phyloP scores from a whole-genome alignment of 2,113 vertebrate species.

The Monopterus albus region DNA sequence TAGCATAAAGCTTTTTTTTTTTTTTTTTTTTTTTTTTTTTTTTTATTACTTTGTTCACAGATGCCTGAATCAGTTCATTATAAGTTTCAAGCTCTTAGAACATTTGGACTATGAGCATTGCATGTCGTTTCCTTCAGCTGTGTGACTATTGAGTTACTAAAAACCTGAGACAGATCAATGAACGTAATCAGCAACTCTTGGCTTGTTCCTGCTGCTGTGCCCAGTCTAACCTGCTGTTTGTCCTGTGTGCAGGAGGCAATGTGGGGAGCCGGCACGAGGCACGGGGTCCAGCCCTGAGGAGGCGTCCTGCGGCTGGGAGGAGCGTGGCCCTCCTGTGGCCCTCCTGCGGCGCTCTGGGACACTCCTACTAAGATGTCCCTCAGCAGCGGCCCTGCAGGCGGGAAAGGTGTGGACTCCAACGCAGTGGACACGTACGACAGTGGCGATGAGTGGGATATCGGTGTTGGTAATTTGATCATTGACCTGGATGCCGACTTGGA shows the following conservation, averaged over 20 bases:
- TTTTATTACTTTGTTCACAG: too few species aligned
- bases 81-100: too few species aligned
- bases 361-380: constrained; percentile 99
- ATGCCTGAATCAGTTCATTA: too few species aligned
- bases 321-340: constrained; percentile 76
- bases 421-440: constrained; percentile 97
- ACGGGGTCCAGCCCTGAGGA: constrained; percentile 69
- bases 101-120: too few species aligned
- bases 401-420: constrained; percentile 98
- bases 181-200: too few species aligned
- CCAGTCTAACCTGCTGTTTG: neutral
- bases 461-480: constrained; percentile 98
- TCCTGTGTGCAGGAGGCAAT: constrained; percentile 58
- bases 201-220: neutral
- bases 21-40: too few species aligned
- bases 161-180: too few species aligned
- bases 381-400: constrained; percentile 98
- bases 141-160: too few species aligned
- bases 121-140: too few species aligned
- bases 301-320: constrained; percentile 67
- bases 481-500: constrained; percentile 98
- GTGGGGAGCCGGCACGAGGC: constrained; percentile 60
- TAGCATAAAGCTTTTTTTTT: neutral
- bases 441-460: constrained; percentile 99
- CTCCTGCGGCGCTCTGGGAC: constrained; percentile 82